Conservation (phyloP, 2,888 invertebrate species). For the Andrena hattorfiana region DNA sequence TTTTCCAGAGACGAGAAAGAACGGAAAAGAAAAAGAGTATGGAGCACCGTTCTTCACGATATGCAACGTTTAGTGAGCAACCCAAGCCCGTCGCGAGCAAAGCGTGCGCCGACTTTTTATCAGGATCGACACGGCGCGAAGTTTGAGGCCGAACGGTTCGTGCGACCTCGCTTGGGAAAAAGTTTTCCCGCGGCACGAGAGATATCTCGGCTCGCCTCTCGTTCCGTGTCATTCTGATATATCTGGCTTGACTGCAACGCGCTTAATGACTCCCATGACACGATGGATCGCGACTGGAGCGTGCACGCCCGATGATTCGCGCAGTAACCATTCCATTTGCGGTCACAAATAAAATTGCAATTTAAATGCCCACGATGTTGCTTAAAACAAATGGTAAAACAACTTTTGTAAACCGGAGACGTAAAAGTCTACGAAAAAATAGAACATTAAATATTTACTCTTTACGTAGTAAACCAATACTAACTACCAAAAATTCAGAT, state of each 20-base stretch:
- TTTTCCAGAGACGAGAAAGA: conserved; percentile 13
- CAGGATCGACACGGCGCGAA: conserved; percentile 48
- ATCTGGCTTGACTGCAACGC: conserved; percentile 2
- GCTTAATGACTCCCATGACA: conserved; percentile 28
- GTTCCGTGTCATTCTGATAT: conserved; percentile 42
- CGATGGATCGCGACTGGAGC: conserved; percentile 11
- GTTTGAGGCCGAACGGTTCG: conserved; percentile 58
- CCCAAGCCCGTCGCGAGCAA: conserved; percentile 12
- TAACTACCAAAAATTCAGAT: no score
- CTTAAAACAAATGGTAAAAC: not conserved
- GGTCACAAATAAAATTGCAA: not conserved
- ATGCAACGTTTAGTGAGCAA: conserved; percentile 45
- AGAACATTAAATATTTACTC: no score
- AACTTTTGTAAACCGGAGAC: no score
- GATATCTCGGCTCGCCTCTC: conserved; percentile 27
- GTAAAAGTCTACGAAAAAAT: no score
- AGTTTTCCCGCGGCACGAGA: conserved; percentile 31
- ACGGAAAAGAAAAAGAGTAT: not conserved
- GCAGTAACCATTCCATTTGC: not conserved
- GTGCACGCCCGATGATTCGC: not conserved
- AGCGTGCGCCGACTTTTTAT: conserved; percentile 47
- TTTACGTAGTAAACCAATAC: no score
- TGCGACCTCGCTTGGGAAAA: conserved; percentile 43
- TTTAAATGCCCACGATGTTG: not conserved
- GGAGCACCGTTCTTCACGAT: conserved; percentile 26